Base-by-base conservation (phyloP, 2,797 vertebrate genomes). In the Percopsis omiscomaycus region DNA sequence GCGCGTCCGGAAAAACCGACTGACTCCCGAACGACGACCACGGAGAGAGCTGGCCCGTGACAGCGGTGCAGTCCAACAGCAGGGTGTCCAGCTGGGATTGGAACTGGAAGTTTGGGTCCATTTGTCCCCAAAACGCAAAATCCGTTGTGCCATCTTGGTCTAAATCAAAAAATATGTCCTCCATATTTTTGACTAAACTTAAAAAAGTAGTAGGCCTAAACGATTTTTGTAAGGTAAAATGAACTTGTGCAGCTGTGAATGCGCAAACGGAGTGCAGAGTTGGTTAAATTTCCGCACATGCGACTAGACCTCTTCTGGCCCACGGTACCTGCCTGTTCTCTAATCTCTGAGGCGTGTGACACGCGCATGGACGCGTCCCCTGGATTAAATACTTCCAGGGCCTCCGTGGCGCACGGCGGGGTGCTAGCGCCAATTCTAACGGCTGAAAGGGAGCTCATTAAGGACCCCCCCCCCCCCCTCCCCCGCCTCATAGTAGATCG, bases 51-150 rank as follows among this genome's bases (percentile, higher is more conserved):
- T 85, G 83, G 3, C 83, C 88, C 0, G 55, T 22, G 54, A 85
- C 54, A 0, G 89, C 53, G 1, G 78, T 74, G 62, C 81, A 92
- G 77, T 93, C 92, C 42, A 87, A 57, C 3, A 91, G 77, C 55
- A 92, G 66, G 32, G 64, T 66, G 42, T 93, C 92, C 81, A 92
- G 48, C 50, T 90, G 89, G 3, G 80, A 66, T 56, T 90, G 89
- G 16, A 87, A 80, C 68, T 91, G 90, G 0, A 73, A 3, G 0
- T 56, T 90, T 0, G 83, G 73, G 13, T 92, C 90, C 47, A 81
- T 63, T n/a, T 85, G 86, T 2, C 87, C 90, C 92, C 93, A 94
- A 63, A 92, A 90, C 8, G 82, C 83, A 29, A 86, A 89, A 8
- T 94, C 92, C 0, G 73, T 63, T 3, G 30, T 0, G 2, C 64